phyloP scores from a whole-genome alignment of 2,113 vertebrate genomes.

The Illadopsis cleaveri region DNA sequence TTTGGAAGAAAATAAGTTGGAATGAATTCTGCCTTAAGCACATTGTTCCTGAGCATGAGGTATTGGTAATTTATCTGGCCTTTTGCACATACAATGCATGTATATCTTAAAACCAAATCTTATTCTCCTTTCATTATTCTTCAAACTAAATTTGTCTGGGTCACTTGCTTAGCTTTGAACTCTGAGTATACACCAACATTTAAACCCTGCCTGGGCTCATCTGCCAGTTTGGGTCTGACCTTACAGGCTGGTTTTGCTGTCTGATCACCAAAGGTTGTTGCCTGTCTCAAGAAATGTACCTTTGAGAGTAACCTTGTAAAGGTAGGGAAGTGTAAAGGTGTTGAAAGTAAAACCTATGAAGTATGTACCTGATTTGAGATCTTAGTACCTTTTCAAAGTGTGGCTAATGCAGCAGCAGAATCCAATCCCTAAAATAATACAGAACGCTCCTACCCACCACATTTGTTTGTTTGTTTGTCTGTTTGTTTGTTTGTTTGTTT shows the following conservation, averaged over 20 bases:
- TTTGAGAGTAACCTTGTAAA: not conserved
- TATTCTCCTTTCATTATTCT: not conserved
- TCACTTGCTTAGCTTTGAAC: not conserved
- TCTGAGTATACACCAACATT: not conserved
- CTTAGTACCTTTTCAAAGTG: not conserved
- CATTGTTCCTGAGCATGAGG: not conserved
- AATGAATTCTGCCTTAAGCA: not conserved
- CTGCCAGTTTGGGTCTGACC: not conserved
- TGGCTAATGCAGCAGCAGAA: not conserved
- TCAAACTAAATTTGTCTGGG: not conserved
- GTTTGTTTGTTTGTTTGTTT: not conserved
- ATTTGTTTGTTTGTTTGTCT: not conserved
- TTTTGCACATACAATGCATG: not conserved
- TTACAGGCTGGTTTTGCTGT: not conserved
- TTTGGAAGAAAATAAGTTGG: not conserved
- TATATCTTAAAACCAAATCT: not conserved
- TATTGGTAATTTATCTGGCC: not conserved
- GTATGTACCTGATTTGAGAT: not conserved
- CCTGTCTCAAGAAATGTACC: not conserved
- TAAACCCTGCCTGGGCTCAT: not conserved
- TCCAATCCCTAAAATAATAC: not conserved
- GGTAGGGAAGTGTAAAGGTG: not conserved
- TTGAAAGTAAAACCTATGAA: not conserved
- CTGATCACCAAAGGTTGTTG: not conserved
- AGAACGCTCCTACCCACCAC: accelerated